phyloP scores from a whole-genome alignment of 1,140 invertebrate genomes.

The Euschistus heros region DNA sequence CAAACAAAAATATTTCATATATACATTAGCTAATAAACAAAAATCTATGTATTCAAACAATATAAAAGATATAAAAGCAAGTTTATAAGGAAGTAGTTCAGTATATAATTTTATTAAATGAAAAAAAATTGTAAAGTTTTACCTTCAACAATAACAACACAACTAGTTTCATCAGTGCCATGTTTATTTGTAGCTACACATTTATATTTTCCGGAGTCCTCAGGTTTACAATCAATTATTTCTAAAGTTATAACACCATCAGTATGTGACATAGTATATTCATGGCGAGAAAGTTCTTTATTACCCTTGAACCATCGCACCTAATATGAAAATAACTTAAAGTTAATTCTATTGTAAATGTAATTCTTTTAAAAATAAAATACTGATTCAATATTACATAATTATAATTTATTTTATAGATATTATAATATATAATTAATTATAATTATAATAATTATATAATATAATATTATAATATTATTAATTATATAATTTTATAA shows the following conservation, averaged over 20 bases:
- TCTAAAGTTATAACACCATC: conserved; percentile 95
- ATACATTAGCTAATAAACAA: neutral
- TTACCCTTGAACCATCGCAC: conserved; percentile 86
- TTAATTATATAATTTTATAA: too few species aligned
- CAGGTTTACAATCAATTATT: conserved; percentile 84
- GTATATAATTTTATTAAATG: neutral
- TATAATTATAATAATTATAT: neutral
- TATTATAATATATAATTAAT: neutral
- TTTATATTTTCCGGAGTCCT: conserved; percentile 91
- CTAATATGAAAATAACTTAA: conserved; percentile 33
- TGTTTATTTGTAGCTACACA: conserved; percentile 86
- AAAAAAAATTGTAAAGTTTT: conserved; percentile 30
- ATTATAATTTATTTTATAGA: conserved; percentile 7
- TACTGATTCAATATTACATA: neutral
- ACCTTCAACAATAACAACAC: conserved; percentile 96
- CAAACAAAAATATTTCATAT: conserved; percentile 13
- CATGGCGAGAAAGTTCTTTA: conserved; percentile 77
- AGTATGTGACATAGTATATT: conserved; percentile 77
- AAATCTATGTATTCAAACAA: neutral
- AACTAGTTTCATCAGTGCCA: conserved; percentile 87
- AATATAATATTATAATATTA: too few species aligned
- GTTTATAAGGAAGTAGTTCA: neutral
- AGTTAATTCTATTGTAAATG: neutral
- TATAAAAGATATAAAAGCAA: neutral
- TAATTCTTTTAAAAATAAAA: neutral